phyloP scores from a whole-genome alignment of 2,797 vertebrate genomes.

The Argya squamiceps region DNA sequence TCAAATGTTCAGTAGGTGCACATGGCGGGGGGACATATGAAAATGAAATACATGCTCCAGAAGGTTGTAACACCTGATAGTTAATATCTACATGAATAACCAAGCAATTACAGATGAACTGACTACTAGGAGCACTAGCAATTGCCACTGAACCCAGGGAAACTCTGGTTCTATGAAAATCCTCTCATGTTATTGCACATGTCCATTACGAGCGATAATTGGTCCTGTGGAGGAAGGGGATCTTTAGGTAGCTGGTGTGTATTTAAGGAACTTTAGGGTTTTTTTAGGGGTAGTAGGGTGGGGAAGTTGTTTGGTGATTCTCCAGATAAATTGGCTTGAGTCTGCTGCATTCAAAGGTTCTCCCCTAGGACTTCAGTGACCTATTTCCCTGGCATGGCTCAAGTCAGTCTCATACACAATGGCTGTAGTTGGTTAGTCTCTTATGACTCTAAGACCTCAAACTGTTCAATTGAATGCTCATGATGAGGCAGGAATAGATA shows the following conservation, averaged over 20 bases:
- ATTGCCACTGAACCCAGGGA: background rate
- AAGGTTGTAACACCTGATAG: background rate
- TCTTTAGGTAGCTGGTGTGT: background rate
- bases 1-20: background rate
- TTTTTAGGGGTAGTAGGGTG: background rate
- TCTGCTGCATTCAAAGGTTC: background rate
- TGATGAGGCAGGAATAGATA: background rate
- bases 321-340: background rate
- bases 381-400: background rate
- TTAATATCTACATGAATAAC: constrained; percentile 10
- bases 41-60: background rate
- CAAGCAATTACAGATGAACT: background rate
- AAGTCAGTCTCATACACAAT: background rate
- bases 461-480: background rate
- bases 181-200: background rate
- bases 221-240: background rate
- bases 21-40: background rate
- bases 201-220: background rate
- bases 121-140: background rate
- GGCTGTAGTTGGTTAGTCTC: background rate
- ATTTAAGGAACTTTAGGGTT: background rate
- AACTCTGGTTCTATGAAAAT: background rate
- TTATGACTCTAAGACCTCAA: background rate
- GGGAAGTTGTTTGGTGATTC: background rate
- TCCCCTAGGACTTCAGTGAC: background rate